Conservation (phyloP, 2,888 invertebrate species). For the Chromoteleia sp. region DNA sequence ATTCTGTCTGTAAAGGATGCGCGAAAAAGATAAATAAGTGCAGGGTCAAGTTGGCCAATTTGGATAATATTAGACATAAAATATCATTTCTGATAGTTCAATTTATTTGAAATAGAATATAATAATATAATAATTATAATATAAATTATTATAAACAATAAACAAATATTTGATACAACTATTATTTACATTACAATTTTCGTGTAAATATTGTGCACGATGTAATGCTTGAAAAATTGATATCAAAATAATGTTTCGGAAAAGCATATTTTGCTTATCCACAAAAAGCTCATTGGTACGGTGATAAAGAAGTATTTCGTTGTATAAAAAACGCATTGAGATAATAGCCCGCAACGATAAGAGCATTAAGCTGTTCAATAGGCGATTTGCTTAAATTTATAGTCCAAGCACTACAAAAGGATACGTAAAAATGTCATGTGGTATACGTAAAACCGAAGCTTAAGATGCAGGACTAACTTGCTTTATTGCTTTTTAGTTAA, state of each 20-base stretch:
- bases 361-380: constrained; percentile 67
- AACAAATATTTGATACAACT: no score
- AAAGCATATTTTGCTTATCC: constrained; percentile 55
- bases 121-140: no score
- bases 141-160: no score
- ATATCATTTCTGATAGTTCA: constrained; percentile 1
- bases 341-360: constrained; percentile 67
- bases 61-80: neutral
- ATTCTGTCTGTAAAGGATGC: constrained; percentile 7
- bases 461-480: constrained; percentile 44
- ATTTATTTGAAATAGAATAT: no score
- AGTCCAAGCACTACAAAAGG: constrained; percentile 51
- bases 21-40: constrained; percentile 19
- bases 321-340: constrained; percentile 65
- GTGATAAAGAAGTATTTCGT: constrained; percentile 62
- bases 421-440: constrained; percentile 54
- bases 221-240: neutral
- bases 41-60: constrained; percentile 1
- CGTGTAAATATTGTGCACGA: no score
- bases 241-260: constrained; percentile 14
- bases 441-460: constrained; percentile 43
- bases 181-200: no score
- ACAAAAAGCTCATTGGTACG: constrained; percentile 38
- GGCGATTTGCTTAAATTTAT: constrained; percentile 66
- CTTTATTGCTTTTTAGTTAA: constrained; percentile 35